Base-by-base conservation (phyloP, 2,888 invertebrate genomes). In the Limnephilus rhombicus region DNA sequence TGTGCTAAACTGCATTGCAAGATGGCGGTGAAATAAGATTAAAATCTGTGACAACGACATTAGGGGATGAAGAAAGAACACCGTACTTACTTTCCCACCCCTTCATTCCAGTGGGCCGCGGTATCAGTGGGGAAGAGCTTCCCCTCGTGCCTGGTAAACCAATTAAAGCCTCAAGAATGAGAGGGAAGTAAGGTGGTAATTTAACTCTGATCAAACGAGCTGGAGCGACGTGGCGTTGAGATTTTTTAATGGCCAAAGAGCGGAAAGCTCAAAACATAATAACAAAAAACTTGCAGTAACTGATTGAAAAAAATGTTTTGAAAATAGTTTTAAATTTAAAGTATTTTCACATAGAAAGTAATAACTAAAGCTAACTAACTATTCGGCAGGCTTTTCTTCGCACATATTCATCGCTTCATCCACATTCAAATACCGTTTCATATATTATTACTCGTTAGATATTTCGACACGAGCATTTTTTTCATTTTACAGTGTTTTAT, bases 11-110 rank as follows among this genome's bases (percentile, higher is more conserved):
- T 31, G 85, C 18, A n/a, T 81, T 82, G 87, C 90, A 92, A 92
- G 91, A 91, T 92, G 92, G 92, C 91, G 88, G 92, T 37, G 90
- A n/a, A 92, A 91, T 91, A 87, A 91, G 91, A 91, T 92, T 92
- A 91, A 80, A 86, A 80, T 41, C 15, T 91, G 85, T 53, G 68
- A 90, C 85, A 88, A 90, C 24, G 31, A 34, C n/a, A 90, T 90
- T 90, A 90, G 85, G 90, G 90, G 90, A 24, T 83, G 83, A 90
- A 90, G 90, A 90, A 90, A 90, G 90, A 53, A 34, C 68, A 18
- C 24, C 24, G 68, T 68, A 7, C 24, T 68, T 68, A n/a, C 68
- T 68, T 68, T 68, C n/a, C 7, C 24, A 68, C 24, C 68, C 68
- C 68, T 5, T 15, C n/a, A 24, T 24, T n/a, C 18, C 18, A 2